These are phyloP conservation scores for Meandrusa payeni DNA, from an alignment of 2,888 invertebrate species.

Conservation along the genomic window DNA sequence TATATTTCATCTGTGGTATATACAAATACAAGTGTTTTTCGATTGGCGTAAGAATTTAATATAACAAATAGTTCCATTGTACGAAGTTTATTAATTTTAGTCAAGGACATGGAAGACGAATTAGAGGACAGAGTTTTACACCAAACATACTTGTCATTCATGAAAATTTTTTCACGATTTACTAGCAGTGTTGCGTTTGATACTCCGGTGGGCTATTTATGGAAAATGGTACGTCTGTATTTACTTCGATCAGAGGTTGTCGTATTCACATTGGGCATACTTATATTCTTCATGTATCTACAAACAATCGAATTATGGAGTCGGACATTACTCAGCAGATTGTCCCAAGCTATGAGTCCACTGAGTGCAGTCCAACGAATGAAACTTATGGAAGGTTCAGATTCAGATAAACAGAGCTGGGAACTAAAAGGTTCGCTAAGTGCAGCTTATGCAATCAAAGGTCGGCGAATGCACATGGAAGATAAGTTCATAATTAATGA, in stretches of 20 bases:
- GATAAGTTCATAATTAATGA: slow-evolving; percentile 95
- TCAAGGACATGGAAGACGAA: slow-evolving; percentile 92
- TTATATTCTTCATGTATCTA: slow-evolving; percentile 88
- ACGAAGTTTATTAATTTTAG: slow-evolving; percentile 14
- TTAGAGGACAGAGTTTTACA: slow-evolving; percentile 93
- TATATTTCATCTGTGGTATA: slow-evolving; percentile 24
- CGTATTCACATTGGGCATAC: slow-evolving; percentile 85
- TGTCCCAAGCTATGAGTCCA: slow-evolving; percentile 84
- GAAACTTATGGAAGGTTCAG: slow-evolving; percentile 77
- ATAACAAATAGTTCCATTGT: slow-evolving; percentile 17
- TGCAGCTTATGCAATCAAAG: slow-evolving; percentile 94
- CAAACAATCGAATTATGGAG: slow-evolving; percentile 93
- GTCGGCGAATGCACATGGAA: slow-evolving; percentile 95
- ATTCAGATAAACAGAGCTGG: slow-evolving; percentile 84
- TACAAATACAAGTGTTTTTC: slow-evolving; percentile 13
- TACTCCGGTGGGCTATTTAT: slow-evolving; percentile 87
- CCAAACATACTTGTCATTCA: slow-evolving; percentile 92
- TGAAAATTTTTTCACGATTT: slow-evolving; percentile 92
- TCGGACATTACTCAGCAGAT: slow-evolving; percentile 85
- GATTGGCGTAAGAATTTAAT: slow-evolving; percentile 21
- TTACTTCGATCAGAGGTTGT: slow-evolving; percentile 90
- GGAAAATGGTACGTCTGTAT: slow-evolving; percentile 89
- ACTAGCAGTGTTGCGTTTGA: slow-evolving; percentile 89
- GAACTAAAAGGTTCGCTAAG: slow-evolving; percentile 87
- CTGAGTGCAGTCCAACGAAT: slow-evolving; percentile 82